These are phyloP conservation scores for Borostomias antarcticus DNA, from an alignment of 2,797 vertebrate genomes.

Conservation along the genomic window DNA sequence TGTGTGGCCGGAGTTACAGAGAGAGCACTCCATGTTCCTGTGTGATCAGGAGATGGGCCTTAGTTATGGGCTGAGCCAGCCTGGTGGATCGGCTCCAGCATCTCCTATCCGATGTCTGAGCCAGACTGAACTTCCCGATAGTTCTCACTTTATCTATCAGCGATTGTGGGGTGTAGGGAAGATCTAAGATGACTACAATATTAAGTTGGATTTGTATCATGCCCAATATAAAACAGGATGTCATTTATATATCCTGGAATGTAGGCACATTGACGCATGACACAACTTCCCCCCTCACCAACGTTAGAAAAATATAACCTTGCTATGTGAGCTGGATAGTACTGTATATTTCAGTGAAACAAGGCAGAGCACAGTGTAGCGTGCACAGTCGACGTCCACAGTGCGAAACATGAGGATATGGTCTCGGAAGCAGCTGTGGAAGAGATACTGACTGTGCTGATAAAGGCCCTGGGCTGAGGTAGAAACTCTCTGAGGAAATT, in stretches of 20 bases:
- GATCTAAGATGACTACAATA: not conserved
- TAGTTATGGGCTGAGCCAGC: not conserved
- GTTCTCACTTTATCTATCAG: not conserved
- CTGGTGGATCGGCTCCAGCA: not conserved
- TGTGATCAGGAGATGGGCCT: not conserved
- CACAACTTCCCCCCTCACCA: not conserved
- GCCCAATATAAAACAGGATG: not conserved
- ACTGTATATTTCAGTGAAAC: not conserved
- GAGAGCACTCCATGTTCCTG: not conserved
- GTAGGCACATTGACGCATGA: not conserved
- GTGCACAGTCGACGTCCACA: too few relatives aligned
- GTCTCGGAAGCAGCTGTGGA: slow-evolving; percentile 13
- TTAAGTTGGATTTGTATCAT: not conserved
- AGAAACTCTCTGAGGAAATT: slow-evolving; percentile 37
- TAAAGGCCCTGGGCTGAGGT: slow-evolving; percentile 27
- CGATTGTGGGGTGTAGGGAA: not conserved
- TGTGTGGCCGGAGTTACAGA: slow-evolving; percentile 10
- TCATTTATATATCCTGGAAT: not conserved
- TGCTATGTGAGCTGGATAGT: too few relatives aligned
- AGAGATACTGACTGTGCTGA: slow-evolving; percentile 12
- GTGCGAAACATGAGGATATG: not conserved
- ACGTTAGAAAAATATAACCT: too few relatives aligned
- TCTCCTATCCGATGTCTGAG: not conserved
- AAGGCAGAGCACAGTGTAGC: not conserved
- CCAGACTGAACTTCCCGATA: not conserved